Conservation (phyloP, 2,888 invertebrate genomes). For the Sympetrum striolatum region DNA sequence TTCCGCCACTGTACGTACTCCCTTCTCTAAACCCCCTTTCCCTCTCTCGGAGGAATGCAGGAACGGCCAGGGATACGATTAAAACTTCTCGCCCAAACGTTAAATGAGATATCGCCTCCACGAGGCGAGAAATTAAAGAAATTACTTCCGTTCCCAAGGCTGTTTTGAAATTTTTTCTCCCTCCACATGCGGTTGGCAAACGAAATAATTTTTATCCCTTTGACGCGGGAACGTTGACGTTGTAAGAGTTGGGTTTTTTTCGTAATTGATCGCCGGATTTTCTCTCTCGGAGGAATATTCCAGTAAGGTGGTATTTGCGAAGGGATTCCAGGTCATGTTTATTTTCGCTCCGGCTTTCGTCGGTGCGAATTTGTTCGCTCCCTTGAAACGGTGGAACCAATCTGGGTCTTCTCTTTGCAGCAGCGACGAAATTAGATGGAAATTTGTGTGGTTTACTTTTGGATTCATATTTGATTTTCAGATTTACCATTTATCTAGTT, state of each 20-base stretch:
- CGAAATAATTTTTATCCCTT: background rate
- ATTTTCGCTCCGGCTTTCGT: background rate
- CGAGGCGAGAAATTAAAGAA: background rate
- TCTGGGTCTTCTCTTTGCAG: background rate
- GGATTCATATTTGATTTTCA: too few species aligned
- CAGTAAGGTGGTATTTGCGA: too few species aligned
- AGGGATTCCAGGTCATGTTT: background rate
- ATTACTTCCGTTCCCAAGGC: background rate
- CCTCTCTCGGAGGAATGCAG: background rate
- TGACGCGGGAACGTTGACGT: background rate
- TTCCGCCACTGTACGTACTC: too few species aligned
- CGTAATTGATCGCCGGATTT: background rate
- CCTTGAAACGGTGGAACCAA: background rate
- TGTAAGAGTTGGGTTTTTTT: background rate
- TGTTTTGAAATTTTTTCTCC: background rate
- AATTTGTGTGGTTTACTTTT: too few species aligned
- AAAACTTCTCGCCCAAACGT: background rate
- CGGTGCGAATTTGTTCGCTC: background rate
- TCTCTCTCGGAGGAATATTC: too few species aligned
- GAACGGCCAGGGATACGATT: background rate
- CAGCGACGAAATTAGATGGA: background rate
- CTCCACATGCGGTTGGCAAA: background rate
- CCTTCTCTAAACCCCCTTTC: background rate
- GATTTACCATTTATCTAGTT: too few species aligned
- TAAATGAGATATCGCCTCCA: background rate